phyloP scores from a whole-genome alignment of 2,797 vertebrate species.

The Chiloscyllium punctatum region DNA sequence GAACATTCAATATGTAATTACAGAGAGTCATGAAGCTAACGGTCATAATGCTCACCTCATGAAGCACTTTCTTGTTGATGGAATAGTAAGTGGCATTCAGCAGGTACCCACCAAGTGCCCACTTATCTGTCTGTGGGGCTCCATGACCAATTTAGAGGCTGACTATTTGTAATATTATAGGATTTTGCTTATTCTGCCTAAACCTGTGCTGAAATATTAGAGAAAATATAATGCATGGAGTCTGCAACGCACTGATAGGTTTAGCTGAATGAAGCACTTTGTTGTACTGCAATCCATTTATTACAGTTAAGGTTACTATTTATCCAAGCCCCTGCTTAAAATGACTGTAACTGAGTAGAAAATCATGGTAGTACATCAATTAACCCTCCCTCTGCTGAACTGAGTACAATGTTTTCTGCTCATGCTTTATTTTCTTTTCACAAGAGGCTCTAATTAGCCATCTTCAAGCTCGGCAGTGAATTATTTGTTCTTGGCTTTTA shows the following conservation, averaged over 20 bases:
- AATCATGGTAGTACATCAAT: conserved; percentile 15
- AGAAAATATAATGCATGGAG: conserved; percentile 36
- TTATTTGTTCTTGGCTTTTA: neutral
- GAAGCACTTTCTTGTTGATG: neutral
- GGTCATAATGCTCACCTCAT: neutral
- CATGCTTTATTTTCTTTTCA: neutral
- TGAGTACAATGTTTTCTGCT: neutral
- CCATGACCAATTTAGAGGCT: conserved; percentile 19
- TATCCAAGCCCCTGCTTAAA: conserved; percentile 29
- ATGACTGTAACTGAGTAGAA: conserved; percentile 31
- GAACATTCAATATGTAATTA: neutral
- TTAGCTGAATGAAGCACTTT: conserved; percentile 39
- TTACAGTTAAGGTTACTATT: conserved; percentile 36
- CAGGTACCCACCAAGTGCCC: conserved; percentile 13
- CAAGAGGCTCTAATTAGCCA: neutral
- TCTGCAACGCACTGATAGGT: conserved; percentile 27
- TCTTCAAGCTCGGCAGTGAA: neutral
- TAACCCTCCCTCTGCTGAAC: neutral
- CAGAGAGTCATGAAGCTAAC: neutral
- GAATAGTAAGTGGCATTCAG: conserved; percentile 26
- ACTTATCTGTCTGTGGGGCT: neutral
- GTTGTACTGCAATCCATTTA: conserved; percentile 36
- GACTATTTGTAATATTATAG: conserved; percentile 3
- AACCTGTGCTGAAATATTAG: conserved; percentile 34
- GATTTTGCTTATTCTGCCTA: conserved; percentile 37